Evolutionary conservation across 2,888 invertebrate genomes (phyloP), one percentile per base, ranked within the genome.

Genomic region (Parnassius mnemosyne): DNA sequence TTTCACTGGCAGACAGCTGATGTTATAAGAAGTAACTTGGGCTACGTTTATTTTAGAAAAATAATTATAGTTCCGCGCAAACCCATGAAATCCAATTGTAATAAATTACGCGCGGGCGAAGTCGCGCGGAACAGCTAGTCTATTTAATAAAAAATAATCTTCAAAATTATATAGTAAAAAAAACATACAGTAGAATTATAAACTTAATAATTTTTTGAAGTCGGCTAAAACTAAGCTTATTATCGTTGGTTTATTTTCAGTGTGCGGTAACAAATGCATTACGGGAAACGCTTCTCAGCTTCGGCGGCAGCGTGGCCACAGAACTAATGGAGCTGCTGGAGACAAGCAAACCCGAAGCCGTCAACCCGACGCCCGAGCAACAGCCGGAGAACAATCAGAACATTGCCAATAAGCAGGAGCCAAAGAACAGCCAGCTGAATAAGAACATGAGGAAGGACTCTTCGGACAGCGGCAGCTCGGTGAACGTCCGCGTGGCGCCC

Each of bases 261-360:
- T 81, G 85, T 59, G 88, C 91, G 2, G 88, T 91, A 7, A 92
- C 92, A 2, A 92, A 91, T 60, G 92, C 89, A 0, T 73, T 92
- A 0, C 83, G 86, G 0, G 92, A 92, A 68, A 91, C 92, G 0
- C 69, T 92, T 10, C 77, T 92, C 0, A 87, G 91, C 60, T 92
- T 92, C 68, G 92, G 92, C 2, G 91, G 90, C 1, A 75, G 65
- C 46, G 83, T 91, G 10, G 85, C 89, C 20, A 73, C 78, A 0
- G 86, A 86, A 20, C 77, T 92, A 10, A 60, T 75, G 50, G 89
- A 90, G 50, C 66, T 78, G 2, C 69, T 85, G 0, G 88, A 89
- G 12, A 42, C 71, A 3, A 68, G 71, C 11, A 72, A 75, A n/a
- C 43, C 34, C 0, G 79, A 79, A 10, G 58, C 65, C 2, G 60